Evolutionary conservation across 2,888 invertebrate species (phyloP).

Genomic region (Dione vanillae): DNA sequence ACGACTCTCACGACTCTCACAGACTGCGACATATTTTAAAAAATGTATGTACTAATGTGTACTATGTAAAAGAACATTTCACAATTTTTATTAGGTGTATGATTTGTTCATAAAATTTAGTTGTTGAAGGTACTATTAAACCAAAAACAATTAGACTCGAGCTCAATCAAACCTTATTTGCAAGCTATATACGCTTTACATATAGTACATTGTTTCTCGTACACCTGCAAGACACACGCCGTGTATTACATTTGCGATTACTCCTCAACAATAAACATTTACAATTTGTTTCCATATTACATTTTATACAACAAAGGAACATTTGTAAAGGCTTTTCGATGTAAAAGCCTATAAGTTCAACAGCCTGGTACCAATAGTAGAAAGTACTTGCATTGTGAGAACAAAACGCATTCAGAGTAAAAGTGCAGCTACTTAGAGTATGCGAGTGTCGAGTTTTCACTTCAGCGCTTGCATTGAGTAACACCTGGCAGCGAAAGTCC

Average conservation of each 20-base stretch:
- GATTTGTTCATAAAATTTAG: too few relatives aligned
- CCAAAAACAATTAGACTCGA: too few relatives aligned
- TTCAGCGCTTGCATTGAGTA: slow-evolving; percentile 4
- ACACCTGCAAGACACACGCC: not conserved
- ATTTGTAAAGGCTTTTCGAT: not conserved
- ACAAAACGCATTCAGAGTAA: slow-evolving; percentile 19
- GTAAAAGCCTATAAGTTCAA: slow-evolving; percentile 16
- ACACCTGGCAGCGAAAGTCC: slow-evolving; percentile 4
- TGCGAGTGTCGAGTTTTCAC: not conserved
- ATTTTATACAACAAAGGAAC: not conserved
- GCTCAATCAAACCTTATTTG: too few relatives aligned
- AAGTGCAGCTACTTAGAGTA: slow-evolving; percentile 1
- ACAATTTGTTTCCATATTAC: not conserved
- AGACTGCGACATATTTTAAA: too few relatives aligned
- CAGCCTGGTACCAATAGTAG: slow-evolving; percentile 2
- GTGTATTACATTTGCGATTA: not conserved
- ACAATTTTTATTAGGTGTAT: too few relatives aligned
- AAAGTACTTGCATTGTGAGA: not conserved
- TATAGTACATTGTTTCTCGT: too few relatives aligned
- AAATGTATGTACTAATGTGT: too few relatives aligned
- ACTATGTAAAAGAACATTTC: too few relatives aligned
- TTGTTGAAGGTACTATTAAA: too few relatives aligned
- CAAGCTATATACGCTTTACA: too few relatives aligned
- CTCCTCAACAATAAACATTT: not conserved
- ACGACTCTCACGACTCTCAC: too few relatives aligned